These are phyloP conservation scores for Pinctada fucata DNA, from an alignment of 2,888 invertebrate species.

Conservation along the genomic window DNA sequence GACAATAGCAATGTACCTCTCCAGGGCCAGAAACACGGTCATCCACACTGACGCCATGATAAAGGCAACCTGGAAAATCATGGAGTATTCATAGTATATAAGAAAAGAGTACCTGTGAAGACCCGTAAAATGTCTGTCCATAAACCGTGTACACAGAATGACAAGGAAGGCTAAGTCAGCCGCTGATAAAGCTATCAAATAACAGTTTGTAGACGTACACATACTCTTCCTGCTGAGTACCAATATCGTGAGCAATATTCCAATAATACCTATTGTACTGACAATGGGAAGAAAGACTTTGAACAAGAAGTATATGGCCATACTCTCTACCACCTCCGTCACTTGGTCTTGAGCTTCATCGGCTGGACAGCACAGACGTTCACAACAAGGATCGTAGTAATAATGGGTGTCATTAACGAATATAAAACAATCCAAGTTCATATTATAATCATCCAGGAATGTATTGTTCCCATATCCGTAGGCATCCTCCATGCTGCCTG, in stretches of 20 bases:
- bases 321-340: not conserved
- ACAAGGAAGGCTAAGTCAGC: slow-evolving; percentile 71
- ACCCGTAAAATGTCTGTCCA: slow-evolving; percentile 41
- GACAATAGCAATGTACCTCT: slow-evolving; percentile 75
- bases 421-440: not conserved
- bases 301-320: slow-evolving; percentile 14
- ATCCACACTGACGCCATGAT: slow-evolving; percentile 71
- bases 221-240: slow-evolving; percentile 73
- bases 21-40: slow-evolving; percentile 73
- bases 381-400: slow-evolving; percentile 1
- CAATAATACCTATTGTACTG: slow-evolving; percentile 70
- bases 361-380: not conserved
- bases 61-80: slow-evolving; percentile 58
- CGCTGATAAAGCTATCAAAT: slow-evolving; percentile 70
- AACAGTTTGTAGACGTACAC: slow-evolving; percentile 75
- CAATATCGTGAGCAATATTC: slow-evolving; percentile 71
- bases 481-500: too few relatives aligned
- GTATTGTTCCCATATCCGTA: too few relatives aligned
- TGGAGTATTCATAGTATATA: slow-evolving; percentile 57
- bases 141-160: slow-evolving; percentile 53
- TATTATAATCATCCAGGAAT: too few relatives aligned
- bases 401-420: not conserved
- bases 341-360: not conserved
- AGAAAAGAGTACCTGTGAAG: slow-evolving; percentile 42
- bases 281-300: slow-evolving; percentile 62